Conservation (phyloP, 1,140 invertebrate genomes). For the Bradysia coprophila region DNA sequence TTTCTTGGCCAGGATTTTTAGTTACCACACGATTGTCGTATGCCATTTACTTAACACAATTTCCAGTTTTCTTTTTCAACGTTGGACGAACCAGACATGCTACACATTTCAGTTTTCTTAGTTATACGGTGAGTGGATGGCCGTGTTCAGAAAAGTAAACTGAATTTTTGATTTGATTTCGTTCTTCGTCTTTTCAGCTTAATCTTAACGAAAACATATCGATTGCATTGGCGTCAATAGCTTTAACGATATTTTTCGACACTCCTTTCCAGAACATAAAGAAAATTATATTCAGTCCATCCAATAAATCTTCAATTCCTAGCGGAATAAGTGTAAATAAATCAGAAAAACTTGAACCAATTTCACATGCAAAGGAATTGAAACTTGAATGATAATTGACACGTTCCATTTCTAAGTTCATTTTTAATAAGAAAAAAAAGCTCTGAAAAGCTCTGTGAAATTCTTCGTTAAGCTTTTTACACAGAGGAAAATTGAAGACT, state of each 20-base stretch:
- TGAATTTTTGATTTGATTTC: slow-evolving; percentile 1
- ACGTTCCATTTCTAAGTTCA: too few relatives aligned
- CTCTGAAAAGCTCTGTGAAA: too few relatives aligned
- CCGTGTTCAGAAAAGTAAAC: slow-evolving; percentile 2
- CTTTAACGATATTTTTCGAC: slow-evolving; percentile 43
- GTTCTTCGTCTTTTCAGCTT: slow-evolving; percentile 24
- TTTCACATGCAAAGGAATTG: too few relatives aligned
- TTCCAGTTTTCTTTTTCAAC: slow-evolving; percentile 46
- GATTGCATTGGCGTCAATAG: slow-evolving; percentile 32
- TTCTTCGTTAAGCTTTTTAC: too few relatives aligned
- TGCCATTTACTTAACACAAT: slow-evolving; percentile 44
- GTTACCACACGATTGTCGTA: slow-evolving; percentile 42
- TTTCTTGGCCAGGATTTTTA: slow-evolving; percentile 38
- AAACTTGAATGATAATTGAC: too few relatives aligned
- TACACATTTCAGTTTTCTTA: slow-evolving; percentile 31
- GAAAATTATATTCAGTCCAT: slow-evolving; percentile 25
- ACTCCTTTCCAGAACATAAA: slow-evolving; percentile 47
- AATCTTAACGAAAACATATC: slow-evolving; percentile 33
- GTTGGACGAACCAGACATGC: slow-evolving; percentile 34
- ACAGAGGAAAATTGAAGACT: neutral
- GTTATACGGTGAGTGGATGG: slow-evolving; percentile 25
- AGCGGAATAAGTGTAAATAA: too few relatives aligned
- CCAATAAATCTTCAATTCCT: too few relatives aligned
- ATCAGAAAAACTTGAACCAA: too few relatives aligned
- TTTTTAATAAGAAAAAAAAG: too few relatives aligned